These are phyloP conservation scores for Heliconius eleuchia DNA, from an alignment of 1,140 invertebrate genomes.

Conservation along the genomic window DNA sequence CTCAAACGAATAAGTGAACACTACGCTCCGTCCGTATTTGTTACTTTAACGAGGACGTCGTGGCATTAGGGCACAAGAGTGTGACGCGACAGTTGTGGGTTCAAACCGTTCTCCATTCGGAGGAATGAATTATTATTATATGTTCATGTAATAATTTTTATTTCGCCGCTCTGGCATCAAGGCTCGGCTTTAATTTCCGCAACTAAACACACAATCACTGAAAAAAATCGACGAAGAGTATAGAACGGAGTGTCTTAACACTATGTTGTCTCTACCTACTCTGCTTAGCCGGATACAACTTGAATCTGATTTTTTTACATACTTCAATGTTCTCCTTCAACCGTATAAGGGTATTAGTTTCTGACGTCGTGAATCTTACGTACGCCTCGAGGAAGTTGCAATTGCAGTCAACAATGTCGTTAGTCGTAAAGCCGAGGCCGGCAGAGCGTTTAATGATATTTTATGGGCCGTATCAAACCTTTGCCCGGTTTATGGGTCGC, in stretches of 20 bases:
- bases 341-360: conserved; percentile 15
- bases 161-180: too few relatives aligned
- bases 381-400: conserved; percentile 38
- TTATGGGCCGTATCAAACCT: conserved; percentile 64
- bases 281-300: too few relatives aligned
- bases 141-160: too few relatives aligned
- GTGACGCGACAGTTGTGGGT: too few relatives aligned
- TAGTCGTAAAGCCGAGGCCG: conserved; percentile 50
- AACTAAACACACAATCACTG: too few relatives aligned
- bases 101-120: too few relatives aligned
- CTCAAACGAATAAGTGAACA: conserved; percentile 45
- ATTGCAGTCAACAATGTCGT: conserved; percentile 59
- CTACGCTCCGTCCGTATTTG: conserved; percentile 36
- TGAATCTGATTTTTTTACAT: conserved; percentile 25
- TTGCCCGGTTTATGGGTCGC: conserved; percentile 54
- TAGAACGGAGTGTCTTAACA: too few relatives aligned
- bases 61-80: too few relatives aligned
- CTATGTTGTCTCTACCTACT: too few relatives aligned
- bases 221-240: too few relatives aligned
- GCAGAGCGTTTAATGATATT: conserved; percentile 60
- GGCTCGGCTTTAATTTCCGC: too few relatives aligned
- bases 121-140: too few relatives aligned
- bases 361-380: conserved; percentile 25
- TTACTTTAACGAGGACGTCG: conserved; percentile 24
- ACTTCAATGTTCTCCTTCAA: conserved; percentile 35